These are phyloP conservation scores for Rhagonycha fulva DNA, from an alignment of 2,888 invertebrate species.

Conservation along the genomic window DNA sequence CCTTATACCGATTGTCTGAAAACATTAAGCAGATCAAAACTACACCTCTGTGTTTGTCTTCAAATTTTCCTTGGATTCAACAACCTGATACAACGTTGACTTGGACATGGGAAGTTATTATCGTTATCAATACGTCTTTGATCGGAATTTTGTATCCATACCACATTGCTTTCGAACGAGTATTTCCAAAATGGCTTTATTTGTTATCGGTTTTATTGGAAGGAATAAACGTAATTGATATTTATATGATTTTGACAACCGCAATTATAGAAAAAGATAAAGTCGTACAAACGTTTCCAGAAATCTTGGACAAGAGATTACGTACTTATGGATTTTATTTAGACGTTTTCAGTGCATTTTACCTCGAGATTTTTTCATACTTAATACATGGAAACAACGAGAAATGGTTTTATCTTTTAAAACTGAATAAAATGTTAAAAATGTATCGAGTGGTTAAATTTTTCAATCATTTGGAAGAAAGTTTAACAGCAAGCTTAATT, in stretches of 20 bases:
- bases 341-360: conserved; percentile 58
- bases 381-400: conserved; percentile 40
- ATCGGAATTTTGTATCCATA: conserved; percentile 59
- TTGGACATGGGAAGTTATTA: conserved; percentile 58
- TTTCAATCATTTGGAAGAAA: conserved; percentile 56
- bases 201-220: conserved; percentile 54
- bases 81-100: conserved; percentile 56
- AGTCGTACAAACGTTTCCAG: conserved; percentile 43
- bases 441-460: conserved; percentile 58
- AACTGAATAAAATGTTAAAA: conserved; percentile 60
- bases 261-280: conserved; percentile 58
- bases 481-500: conserved; percentile 39
- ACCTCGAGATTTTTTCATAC: conserved; percentile 58
- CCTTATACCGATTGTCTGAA: conserved; percentile 57
- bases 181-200: conserved; percentile 54
- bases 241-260: conserved; percentile 55
- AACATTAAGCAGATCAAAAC: conserved; percentile 55
- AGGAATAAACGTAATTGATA: conserved; percentile 54
- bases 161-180: conserved; percentile 55
- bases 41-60: conserved; percentile 48
- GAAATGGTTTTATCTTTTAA: conserved; percentile 58
- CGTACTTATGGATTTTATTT: conserved; percentile 59
- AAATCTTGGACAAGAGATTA: conserved; percentile 55
- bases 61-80: conserved; percentile 58
- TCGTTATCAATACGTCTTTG: conserved; percentile 54